Evolutionary conservation across 2,797 vertebrate genomes (phyloP), one percentile per base, ranked within the genome.

Genomic region (Eulemur rubriventer): DNA sequence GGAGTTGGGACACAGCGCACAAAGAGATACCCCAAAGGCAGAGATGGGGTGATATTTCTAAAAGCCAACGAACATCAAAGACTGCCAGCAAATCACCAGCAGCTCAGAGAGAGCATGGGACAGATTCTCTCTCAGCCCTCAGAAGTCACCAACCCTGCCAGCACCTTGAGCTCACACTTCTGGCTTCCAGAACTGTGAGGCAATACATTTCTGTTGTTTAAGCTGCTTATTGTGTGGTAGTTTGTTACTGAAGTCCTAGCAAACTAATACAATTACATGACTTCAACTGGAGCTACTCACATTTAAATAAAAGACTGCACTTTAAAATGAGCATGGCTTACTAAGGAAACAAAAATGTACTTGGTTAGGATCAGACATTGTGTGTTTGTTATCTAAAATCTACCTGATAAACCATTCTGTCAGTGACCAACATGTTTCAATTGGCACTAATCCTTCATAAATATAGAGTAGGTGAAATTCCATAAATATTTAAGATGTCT

Each of bases 1-100:
- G 4, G 46, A 24, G 46, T 16, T 13, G 3, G 72, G 18, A 82
- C 24, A 72, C 35, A 46, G 22, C 1, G 4, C 4, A 0, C 17
- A 38, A 17, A 14, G 8, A 52, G 20, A 67, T 0, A 3, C 8
- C 3, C 0, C 0, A 6, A 59, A 48, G 13, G 12, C 76, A 5
- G 48, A n/a, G n/a, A 8, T 2, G 67, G 22, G 20, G 24, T 52
- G 69, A 35, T 14, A 17, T 4, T 35, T 59, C 41, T 43, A 13
- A 2, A 57, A 78, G 13, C 38, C 61, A 24, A 12, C 1, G 24
- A 55, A 46, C 7, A 6, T 4, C 18, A 28, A 18, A 24, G 28
- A 26, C 20, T 2, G 2, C 41, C 33, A 48, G 78, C 4, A 65
- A 10, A 55, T 1, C 48, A 1, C 22, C 22, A 12, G 38, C 13